Percentiles rank a stretch among this genome's conserved stretches.
These are phyloP conservation scores for Penaeus monodon DNA, from an alignment of 2,888 invertebrate genomes.

Conservation along the genomic window DNA sequence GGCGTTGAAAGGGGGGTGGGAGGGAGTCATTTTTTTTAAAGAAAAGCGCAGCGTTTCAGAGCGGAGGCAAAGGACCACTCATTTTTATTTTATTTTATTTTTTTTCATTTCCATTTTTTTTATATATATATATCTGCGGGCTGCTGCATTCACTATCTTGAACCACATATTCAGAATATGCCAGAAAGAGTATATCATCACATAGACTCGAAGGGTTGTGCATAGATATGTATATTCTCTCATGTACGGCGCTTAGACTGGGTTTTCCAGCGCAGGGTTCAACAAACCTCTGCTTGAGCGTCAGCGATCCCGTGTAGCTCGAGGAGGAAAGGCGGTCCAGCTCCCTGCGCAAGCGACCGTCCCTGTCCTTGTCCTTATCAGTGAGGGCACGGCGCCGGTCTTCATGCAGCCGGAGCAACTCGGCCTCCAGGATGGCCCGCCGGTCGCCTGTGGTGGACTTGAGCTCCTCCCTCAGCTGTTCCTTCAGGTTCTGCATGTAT, in stretches of 20 bases:
- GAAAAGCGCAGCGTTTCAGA: too few species aligned
- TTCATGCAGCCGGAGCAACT: conserved; percentile 66
- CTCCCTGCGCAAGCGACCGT: conserved; percentile 67
- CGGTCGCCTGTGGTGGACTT: conserved; percentile 66
- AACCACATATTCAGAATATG: too few species aligned
- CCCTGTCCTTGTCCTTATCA: conserved; percentile 68
- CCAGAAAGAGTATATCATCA: too few species aligned
- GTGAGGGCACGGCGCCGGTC: conserved; percentile 68
- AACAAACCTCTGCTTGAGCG: conserved; percentile 64
- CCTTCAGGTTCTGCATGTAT: conserved; percentile 67
- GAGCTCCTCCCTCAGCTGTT: conserved; percentile 67
- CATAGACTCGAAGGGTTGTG: not conserved
- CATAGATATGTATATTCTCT: too few species aligned
- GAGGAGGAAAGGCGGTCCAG: conserved; percentile 66
- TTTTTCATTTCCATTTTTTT: too few species aligned
- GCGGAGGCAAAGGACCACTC: too few species aligned
- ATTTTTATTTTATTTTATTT: too few species aligned
- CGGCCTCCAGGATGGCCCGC: conserved; percentile 64
- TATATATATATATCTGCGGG: too few species aligned
- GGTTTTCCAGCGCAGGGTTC: conserved; percentile 26
- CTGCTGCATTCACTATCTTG: too few species aligned
- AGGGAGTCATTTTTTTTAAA: too few species aligned
- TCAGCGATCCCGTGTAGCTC: conserved; percentile 64
- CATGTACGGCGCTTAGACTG: too few species aligned
- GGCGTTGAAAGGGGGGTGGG: too few species aligned